Base-by-base conservation (phyloP, 1,140 invertebrate species). In the Megathymus violae region DNA sequence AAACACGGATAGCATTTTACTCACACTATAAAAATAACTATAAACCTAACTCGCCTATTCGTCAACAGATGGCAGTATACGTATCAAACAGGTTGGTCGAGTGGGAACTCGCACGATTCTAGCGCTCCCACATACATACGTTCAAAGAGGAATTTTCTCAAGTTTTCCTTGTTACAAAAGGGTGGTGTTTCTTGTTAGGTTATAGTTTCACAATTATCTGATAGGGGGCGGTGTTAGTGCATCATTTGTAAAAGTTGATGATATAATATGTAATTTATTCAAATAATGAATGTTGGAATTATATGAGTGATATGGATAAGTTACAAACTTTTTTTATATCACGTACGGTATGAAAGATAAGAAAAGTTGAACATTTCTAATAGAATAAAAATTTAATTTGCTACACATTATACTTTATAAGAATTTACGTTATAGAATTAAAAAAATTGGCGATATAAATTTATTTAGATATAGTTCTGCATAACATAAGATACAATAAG, bases 151-250 rank as follows among this genome's bases (percentile, higher is more conserved):
- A 56, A 43, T 82, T 87, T 85, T 74, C 79, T 85, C 51, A 71
- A 72, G 67, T 78, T 87, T 87, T 82, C 77, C 70, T 74, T 64
- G 65, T 75, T 61, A 38, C n/a, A 38, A 60, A 69, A 68, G 68
- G 62, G 69, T 70, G 71, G 76, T 84, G 72, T 80, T 78, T 78
- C 69, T 69, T 19, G 51, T 61, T 62, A 58, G 58, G 52, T 81
- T 67, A 68, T 86, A 87, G 87, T 89, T 86, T 77, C 69, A 48
- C 46, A 74, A 73, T 80, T 76, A 75, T 71, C 65, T 50, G 36
- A 76, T 71, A 89, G 87, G 85, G 87, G 87, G 87, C 87, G 76
- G 71, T 87, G 64, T 51, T 34, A 48, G 62, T 65, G 27, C 27
- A 58, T 64, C 62, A 46, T 40, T 58, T 56, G 9, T 38, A 27